phyloP scores from a whole-genome alignment of 2,888 invertebrate species.

The Amiota communis region DNA sequence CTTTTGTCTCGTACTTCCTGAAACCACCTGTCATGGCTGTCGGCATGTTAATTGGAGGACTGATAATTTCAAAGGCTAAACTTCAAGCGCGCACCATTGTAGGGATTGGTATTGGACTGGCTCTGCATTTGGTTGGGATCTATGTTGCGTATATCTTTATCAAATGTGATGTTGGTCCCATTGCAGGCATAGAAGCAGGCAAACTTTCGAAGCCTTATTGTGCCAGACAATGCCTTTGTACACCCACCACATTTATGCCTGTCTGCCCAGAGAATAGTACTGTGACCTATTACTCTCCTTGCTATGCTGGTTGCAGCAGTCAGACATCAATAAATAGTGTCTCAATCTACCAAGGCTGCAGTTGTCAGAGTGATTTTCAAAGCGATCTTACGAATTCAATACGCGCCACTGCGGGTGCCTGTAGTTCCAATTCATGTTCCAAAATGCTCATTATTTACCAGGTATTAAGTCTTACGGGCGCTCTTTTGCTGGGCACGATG shows the following conservation, averaged over 20 bases:
- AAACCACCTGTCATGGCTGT: conserved; percentile 76
- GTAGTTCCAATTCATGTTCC: conserved; percentile 74
- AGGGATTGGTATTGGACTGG: conserved; percentile 74
- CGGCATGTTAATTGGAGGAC: conserved; percentile 75
- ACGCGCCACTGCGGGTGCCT: conserved; percentile 76
- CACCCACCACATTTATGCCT: conserved; percentile 76
- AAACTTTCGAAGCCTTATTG: conserved; percentile 74
- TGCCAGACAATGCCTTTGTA: conserved; percentile 76
- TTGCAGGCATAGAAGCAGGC: conserved; percentile 74
- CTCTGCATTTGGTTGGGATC: conserved; percentile 73
- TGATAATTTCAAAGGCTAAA: conserved; percentile 75
- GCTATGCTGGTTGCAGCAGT: conserved; percentile 80
- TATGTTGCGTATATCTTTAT: conserved; percentile 74
- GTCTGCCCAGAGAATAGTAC: conserved; percentile 77
- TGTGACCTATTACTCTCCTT: conserved; percentile 81
- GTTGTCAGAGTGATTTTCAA: conserved; percentile 72
- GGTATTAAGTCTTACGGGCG: conserved; percentile 71
- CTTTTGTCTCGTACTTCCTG: conserved; percentile 75
- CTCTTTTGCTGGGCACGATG: conserved; percentile 69
- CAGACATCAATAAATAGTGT: conserved; percentile 73
- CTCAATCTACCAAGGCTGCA: conserved; percentile 75
- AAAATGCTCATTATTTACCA: conserved; percentile 75
- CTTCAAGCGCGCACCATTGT: conserved; percentile 74
- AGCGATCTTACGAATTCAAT: conserved; percentile 43
- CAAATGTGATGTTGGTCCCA: conserved; percentile 73